phyloP scores from a whole-genome alignment of 2,888 invertebrate genomes.

The Andrena bucephala region DNA sequence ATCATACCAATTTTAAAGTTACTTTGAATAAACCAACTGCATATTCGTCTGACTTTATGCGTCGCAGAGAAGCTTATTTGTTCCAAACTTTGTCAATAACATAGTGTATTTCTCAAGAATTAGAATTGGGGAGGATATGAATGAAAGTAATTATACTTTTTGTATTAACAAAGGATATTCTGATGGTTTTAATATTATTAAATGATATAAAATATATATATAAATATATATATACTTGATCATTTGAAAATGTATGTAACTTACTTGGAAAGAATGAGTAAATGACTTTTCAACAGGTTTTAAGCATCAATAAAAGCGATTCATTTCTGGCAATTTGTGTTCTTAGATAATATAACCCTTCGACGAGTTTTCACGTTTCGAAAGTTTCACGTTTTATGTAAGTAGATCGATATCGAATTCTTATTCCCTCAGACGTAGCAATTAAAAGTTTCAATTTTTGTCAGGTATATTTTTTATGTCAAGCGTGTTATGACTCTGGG shows the following conservation, averaged over 20 bases:
- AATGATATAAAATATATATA: not conserved
- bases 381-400: not conserved
- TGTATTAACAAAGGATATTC: not conserved
- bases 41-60: not conserved
- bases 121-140: not conserved
- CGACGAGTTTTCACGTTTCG: not conserved
- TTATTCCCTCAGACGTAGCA: not conserved
- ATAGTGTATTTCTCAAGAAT: not conserved
- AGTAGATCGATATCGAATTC: not conserved
- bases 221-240: not conserved
- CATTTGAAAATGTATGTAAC: not conserved
- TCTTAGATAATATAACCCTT: not conserved
- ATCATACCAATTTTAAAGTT: not conserved
- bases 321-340: not conserved
- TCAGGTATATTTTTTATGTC: slow-evolving; percentile 41
- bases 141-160: not conserved
- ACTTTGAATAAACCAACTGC: not conserved
- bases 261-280: not conserved
- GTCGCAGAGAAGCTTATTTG: not conserved
- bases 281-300: not conserved
- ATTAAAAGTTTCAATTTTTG: slow-evolving; percentile 25
- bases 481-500: slow-evolving; percentile 81
- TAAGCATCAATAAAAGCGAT: not conserved
- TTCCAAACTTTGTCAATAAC: not conserved
- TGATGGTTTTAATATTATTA: not conserved